Conservation (phyloP, 2,113 vertebrate genomes). For the Lynx canadensis region DNA sequence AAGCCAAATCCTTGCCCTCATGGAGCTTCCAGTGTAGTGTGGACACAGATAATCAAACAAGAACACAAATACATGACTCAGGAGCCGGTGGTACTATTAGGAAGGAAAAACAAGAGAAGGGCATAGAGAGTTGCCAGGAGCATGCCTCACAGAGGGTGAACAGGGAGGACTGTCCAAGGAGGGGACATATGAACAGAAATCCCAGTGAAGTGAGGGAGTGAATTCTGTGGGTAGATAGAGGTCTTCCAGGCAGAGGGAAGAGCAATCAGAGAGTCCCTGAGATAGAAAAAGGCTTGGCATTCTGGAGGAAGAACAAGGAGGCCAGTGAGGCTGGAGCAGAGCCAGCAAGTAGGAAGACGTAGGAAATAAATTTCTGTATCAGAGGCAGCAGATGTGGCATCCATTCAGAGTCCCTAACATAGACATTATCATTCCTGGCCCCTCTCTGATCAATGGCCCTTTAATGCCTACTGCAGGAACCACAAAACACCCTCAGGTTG, state of each 20-base stretch:
- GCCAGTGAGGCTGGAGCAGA: neutral
- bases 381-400: neutral
- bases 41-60: neutral
- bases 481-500: neutral
- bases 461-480: neutral
- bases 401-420: neutral
- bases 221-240: neutral
- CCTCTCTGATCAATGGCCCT: neutral
- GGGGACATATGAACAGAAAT: neutral
- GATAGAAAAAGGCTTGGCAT: neutral
- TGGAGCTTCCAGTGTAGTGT: neutral
- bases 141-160: accelerated
- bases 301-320: neutral
- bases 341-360: accelerated
- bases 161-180: neutral
- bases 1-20: neutral
- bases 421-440: neutral
- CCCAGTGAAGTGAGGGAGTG: accelerated
- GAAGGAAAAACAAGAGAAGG: neutral
- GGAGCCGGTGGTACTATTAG: too few relatives aligned
- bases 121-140: neutral
- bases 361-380: neutral
- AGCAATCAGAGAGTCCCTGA: neutral
- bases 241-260: neutral
- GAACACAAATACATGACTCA: neutral